phyloP scores from a whole-genome alignment of 2,797 vertebrate species.

The Oceanodroma leucorhoa region DNA sequence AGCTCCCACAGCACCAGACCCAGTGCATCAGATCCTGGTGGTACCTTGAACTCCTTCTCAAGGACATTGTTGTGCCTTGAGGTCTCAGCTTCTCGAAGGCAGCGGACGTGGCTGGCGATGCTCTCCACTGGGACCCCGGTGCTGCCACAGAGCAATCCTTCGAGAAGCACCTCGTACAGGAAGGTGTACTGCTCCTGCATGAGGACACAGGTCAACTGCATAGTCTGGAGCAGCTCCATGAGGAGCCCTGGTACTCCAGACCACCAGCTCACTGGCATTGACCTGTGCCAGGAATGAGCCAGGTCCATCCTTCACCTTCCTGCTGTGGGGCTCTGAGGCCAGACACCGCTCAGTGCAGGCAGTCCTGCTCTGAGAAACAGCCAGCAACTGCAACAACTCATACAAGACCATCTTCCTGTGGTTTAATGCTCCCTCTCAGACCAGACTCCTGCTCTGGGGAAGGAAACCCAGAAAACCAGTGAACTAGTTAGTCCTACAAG shows the following conservation, averaged over 20 bases:
- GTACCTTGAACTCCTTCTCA: constrained; percentile 64
- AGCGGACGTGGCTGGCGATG: neutral
- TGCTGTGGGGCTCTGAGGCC: neutral
- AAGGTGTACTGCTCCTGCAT: constrained; percentile 65
- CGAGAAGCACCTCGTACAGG: constrained; percentile 38
- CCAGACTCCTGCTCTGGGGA: neutral
- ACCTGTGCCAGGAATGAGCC: neutral
- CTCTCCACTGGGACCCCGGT: constrained; percentile 3
- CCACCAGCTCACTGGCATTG: neutral
- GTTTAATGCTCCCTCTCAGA: neutral
- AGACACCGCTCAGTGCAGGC: neutral
- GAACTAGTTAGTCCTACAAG: neutral
- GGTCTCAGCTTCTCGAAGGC: neutral
- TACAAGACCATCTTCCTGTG: neutral
- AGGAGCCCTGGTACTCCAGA: neutral
- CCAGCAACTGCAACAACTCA: neutral
- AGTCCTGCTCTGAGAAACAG: neutral
- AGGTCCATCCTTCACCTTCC: neutral
- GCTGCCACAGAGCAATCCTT: constrained; percentile 50
- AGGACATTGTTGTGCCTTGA: neutral
- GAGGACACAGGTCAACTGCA: neutral
- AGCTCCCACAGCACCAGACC: neutral
- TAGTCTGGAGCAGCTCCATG: neutral
- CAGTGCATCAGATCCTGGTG: neutral
- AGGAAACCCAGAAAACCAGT: neutral